Percentiles rank a stretch among this genome's conserved stretches.
phyloP scores from a whole-genome alignment of 1,140 invertebrate genomes.

The Pseudomyrmex cubaensis region DNA sequence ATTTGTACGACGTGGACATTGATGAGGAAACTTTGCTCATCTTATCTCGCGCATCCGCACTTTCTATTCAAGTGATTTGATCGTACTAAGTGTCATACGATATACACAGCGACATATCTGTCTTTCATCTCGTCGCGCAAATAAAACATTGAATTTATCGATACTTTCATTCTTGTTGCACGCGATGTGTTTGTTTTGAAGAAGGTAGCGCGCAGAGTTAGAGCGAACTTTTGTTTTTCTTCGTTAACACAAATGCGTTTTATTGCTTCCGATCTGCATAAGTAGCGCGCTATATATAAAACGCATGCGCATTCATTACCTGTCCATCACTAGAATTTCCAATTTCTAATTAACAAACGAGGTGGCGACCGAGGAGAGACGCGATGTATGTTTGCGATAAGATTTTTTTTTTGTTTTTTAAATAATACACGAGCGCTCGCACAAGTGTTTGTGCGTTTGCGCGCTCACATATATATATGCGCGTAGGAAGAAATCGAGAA shows the following conservation, averaged over 20 bases:
- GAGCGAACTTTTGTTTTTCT: no score
- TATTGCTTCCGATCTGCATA: constrained; percentile 6
- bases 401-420: neutral
- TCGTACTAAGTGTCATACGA: neutral
- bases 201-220: neutral
- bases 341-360: constrained; percentile 24
- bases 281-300: constrained; percentile 1
- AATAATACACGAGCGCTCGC: constrained; percentile 1
- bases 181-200: neutral
- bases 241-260: neutral
- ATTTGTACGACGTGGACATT: neutral
- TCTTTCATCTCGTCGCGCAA: neutral
- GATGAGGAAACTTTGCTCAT: neutral
- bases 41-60: constrained; percentile 6
- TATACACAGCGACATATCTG: neutral
- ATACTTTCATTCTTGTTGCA: constrained; percentile 5
- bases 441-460: no score
- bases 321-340: neutral
- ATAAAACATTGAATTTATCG: constrained; percentile 48
- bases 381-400: constrained; percentile 5
- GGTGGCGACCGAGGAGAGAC: neutral
- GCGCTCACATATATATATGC: neutral
- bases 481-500: constrained; percentile 61
- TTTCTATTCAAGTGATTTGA: constrained; percentile 31
- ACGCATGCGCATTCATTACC: neutral